phyloP scores from a whole-genome alignment of 53 echinoderm and acorn worm genomes.

The Temnopleurus reevesii region DNA sequence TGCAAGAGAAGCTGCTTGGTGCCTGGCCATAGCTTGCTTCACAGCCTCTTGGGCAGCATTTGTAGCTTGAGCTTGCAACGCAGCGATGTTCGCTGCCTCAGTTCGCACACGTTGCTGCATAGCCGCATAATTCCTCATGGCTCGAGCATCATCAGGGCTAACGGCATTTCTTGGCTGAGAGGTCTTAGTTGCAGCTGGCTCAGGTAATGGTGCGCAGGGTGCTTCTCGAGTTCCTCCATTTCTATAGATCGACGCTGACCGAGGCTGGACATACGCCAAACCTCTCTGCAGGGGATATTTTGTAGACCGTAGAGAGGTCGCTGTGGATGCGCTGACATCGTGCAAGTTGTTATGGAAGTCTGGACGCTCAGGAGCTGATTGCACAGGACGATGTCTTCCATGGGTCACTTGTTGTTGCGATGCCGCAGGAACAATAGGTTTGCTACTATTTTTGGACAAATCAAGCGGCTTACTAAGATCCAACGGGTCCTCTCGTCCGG shows the following conservation, averaged over 20 bases:
- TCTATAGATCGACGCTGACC: background rate
- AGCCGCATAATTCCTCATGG: constrained; percentile 15
- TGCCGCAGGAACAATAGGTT: background rate
- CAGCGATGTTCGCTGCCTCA: constrained; percentile 52
- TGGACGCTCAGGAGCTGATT: background rate
- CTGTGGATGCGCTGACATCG: background rate
- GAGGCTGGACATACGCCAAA: constrained; percentile 54
- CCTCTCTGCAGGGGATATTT: constrained; percentile 50
- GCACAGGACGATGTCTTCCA: background rate
- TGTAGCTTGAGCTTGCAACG: constrained; percentile 46
- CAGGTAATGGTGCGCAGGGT: background rate
- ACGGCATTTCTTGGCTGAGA: background rate
- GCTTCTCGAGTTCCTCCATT: background rate
- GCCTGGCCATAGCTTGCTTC: constrained; percentile 23
- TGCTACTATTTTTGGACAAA: constrained; percentile 59
- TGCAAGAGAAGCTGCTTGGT: background rate
- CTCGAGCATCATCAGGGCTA: background rate
- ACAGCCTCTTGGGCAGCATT: constrained; percentile 45
- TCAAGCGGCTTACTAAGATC: constrained; percentile 89
- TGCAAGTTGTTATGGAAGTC: background rate
- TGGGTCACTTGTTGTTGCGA: background rate
- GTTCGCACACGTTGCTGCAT: constrained; percentile 52
- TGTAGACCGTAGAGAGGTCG: background rate
- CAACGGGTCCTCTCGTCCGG: constrained; percentile 56
- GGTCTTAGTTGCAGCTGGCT: background rate